Evolutionary conservation across 2,113 vertebrate species (phyloP).

Genomic region (Peromyscus polionotus): DNA sequence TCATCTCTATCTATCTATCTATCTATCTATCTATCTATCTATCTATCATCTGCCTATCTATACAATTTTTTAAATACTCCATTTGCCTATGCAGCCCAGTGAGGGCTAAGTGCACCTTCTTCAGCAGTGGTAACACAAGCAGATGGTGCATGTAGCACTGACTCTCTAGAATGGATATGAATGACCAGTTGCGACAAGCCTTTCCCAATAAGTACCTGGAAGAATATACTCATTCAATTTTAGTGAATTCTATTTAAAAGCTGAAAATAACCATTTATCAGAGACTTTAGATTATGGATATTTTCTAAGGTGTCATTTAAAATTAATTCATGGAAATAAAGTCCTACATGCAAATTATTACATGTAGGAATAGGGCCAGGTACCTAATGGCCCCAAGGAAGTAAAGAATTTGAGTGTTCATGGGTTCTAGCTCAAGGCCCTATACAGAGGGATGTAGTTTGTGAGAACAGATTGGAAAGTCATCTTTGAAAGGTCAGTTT

Average conservation of each 20-base stretch:
- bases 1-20: neutral
- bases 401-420: neutral
- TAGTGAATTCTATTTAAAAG: neutral
- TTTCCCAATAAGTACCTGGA: neutral
- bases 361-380: neutral
- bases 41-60: too few species aligned
- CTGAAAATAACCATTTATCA: neutral
- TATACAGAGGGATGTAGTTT: neutral
- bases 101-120: neutral
- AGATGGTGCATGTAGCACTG: neutral
- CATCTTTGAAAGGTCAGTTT: neutral
- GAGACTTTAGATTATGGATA: neutral
- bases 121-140: neutral
- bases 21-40: too few species aligned
- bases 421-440: neutral
- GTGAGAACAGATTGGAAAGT: neutral
- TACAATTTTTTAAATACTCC: neutral
- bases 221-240: neutral
- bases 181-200: neutral
- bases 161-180: neutral
- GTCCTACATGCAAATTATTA: neutral
- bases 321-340: neutral
- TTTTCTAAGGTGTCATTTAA: conserved; percentile 35
- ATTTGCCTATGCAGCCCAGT: neutral
- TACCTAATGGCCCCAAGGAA: neutral